These are phyloP conservation scores for Paragorgia papillata DNA, from an alignment of 92 coral and sea anemone species.

Conservation along the genomic window DNA sequence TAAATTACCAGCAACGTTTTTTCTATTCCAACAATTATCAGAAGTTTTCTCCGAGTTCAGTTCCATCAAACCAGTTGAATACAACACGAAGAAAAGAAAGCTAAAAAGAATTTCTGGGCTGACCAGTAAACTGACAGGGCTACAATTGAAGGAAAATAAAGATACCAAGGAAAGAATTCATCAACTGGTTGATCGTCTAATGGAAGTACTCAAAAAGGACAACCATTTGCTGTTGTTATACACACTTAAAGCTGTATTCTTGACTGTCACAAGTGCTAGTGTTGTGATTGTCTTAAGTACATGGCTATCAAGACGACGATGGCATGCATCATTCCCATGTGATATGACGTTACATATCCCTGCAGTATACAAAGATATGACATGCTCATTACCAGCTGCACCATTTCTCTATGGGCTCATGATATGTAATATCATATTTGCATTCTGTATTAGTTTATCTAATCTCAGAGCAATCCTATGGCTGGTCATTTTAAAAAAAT, in stretches of 20 bases:
- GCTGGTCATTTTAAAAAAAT: not conserved
- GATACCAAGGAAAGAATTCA: conserved; percentile 21
- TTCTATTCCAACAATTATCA: conserved; percentile 34
- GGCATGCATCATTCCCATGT: conserved; percentile 41
- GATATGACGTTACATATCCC: conserved; percentile 19
- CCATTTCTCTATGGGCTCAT: conserved; percentile 42
- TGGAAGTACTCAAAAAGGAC: conserved; percentile 24
- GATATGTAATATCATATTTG: conserved; percentile 31
- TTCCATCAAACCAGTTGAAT: conserved; percentile 32
- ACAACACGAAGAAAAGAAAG: conserved; percentile 28
- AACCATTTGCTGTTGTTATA: conserved; percentile 13
- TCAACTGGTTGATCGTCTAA: conserved; percentile 23
- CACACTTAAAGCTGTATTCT: conserved; percentile 17
- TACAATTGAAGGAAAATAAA: conserved; percentile 17
- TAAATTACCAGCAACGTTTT: conserved; percentile 39
- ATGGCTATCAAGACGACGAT: conserved; percentile 25
- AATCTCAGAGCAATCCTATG: conserved; percentile 13
- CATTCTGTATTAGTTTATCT: conserved; percentile 26
- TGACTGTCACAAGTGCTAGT: conserved; percentile 14
- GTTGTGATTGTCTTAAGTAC: conserved; percentile 2
- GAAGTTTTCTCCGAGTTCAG: conserved; percentile 39
- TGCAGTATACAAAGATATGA: conserved; percentile 22
- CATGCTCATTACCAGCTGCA: conserved; percentile 40
- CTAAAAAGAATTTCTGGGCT: conserved; percentile 24
- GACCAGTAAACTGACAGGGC: conserved; percentile 21